Evolutionary conservation across 1,140 invertebrate genomes (phyloP).

Genomic region (Andricus grossulariae): DNA sequence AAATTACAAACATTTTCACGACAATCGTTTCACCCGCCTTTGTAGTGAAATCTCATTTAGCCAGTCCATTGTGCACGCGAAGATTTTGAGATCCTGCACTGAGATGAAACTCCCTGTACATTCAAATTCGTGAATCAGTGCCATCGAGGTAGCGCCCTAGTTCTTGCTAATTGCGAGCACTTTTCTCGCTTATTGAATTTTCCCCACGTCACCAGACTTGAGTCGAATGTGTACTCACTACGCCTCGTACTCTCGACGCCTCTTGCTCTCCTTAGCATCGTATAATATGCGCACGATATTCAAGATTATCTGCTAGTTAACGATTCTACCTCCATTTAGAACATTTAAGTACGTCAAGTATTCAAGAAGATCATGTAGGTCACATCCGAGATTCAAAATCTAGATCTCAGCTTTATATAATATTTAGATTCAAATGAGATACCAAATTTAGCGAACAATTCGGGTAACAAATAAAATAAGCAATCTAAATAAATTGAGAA

Average conservation of each 20-base stretch:
- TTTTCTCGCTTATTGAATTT: conserved; percentile 59
- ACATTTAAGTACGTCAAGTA: conserved; percentile 3
- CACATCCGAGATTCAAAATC: background rate
- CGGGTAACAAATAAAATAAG: no score
- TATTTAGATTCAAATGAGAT: background rate
- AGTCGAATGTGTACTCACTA: conserved; percentile 26
- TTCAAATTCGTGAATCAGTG: conserved; percentile 43
- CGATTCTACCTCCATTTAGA: conserved; percentile 24
- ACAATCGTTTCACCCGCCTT: background rate
- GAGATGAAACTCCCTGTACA: conserved; percentile 8
- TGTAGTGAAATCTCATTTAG: conserved; percentile 24
- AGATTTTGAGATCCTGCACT: conserved; percentile 22
- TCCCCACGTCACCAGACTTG: conserved; percentile 35
- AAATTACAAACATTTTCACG: conserved; percentile 24
- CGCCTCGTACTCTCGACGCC: conserved; percentile 5
- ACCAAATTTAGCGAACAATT: no score
- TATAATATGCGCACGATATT: conserved; percentile 14
- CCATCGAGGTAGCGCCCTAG: conserved; percentile 50
- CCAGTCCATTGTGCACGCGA: conserved; percentile 28
- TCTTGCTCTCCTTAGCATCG: conserved; percentile 17
- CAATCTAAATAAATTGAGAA: no score
- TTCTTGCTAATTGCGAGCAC: conserved; percentile 59
- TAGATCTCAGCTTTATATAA: background rate
- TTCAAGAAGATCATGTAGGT: background rate
- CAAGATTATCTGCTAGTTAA: conserved; percentile 25